phyloP scores from a whole-genome alignment of 2,113 vertebrate species.

The Sula dactylatra region DNA sequence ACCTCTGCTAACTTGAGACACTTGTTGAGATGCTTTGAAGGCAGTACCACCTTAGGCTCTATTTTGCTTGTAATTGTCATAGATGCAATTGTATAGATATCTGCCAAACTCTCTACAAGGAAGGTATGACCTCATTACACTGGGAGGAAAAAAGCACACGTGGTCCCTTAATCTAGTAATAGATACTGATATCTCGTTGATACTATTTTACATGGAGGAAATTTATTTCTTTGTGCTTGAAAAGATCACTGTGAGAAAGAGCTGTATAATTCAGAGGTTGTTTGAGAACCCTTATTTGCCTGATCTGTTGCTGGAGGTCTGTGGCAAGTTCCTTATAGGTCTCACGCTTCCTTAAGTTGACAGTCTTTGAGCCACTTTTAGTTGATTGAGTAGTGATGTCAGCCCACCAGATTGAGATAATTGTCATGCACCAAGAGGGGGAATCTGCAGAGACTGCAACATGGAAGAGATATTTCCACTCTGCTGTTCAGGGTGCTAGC shows the following conservation, averaged over 20 bases:
- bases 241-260: background rate
- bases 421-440: background rate
- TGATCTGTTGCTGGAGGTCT: background rate
- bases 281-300: background rate
- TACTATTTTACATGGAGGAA: background rate
- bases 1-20: background rate
- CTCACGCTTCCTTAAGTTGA: accelerated
- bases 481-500: background rate
- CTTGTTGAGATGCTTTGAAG: background rate
- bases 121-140: background rate
- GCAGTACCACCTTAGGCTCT: background rate
- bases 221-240: background rate
- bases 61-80: background rate
- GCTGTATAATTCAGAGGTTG: background rate
- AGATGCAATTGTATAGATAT: background rate
- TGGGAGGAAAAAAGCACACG: background rate
- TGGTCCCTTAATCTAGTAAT: background rate
- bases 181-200: background rate
- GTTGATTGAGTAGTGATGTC: background rate
- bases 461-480: background rate
- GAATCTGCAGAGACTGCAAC: background rate
- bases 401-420: background rate
- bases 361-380: background rate
- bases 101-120: background rate
- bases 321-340: background rate